phyloP scores from a whole-genome alignment of 2,797 vertebrate genomes.

The Strix occidentalis region DNA sequence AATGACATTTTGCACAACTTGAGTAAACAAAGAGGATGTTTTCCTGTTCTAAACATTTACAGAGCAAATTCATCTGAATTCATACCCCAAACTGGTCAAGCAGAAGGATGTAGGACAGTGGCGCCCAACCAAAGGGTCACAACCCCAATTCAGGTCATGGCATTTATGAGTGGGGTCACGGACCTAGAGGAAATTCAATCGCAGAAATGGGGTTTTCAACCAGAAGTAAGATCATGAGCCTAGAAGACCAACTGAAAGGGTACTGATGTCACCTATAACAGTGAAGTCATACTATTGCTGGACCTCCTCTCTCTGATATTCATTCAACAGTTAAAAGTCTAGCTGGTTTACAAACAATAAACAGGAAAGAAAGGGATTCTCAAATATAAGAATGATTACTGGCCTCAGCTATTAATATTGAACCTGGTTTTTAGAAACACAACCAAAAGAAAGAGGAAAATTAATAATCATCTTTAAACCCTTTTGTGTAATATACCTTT shows the following conservation, averaged over 20 bases:
- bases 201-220: not conserved
- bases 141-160: not conserved
- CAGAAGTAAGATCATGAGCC: not conserved
- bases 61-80: slow-evolving; percentile 4
- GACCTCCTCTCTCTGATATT: not conserved
- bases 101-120: not conserved
- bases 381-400: not conserved
- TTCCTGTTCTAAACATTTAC: not conserved
- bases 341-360: not conserved
- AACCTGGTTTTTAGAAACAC: not conserved
- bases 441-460: not conserved
- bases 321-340: not conserved
- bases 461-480: not conserved
- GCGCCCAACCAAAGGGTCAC: not conserved
- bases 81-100: not conserved
- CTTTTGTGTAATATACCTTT: slow-evolving; percentile 11
- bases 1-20: not conserved
- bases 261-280: not conserved
- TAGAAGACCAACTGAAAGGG: not conserved
- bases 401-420: not conserved
- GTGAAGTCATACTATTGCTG: not conserved
- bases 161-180: not conserved
- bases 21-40: not conserved
- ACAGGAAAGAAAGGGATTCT: not conserved
- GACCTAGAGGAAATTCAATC: not conserved